These are phyloP conservation scores for Diabrotica balteata DNA, from an alignment of 2,888 invertebrate genomes.

Conservation along the genomic window DNA sequence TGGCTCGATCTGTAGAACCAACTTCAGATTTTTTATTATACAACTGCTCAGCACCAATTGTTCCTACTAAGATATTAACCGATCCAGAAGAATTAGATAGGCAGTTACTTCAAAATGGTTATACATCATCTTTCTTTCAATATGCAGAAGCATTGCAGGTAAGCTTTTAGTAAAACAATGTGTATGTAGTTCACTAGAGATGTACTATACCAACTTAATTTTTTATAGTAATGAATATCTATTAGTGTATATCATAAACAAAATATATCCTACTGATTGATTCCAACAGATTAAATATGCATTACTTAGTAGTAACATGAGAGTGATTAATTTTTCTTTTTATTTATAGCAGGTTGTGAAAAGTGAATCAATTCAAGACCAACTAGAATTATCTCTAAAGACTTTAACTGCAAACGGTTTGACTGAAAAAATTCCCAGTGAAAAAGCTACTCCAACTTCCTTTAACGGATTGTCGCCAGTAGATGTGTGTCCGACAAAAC, in stretches of 20 bases:
- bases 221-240: constrained; percentile 14
- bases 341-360: constrained; percentile 19
- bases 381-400: constrained; percentile 25
- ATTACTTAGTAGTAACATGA: neutral
- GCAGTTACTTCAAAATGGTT: constrained; percentile 81
- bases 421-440: constrained; percentile 17
- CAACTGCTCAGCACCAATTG: constrained; percentile 81
- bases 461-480: constrained; percentile 44
- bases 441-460: constrained; percentile 30
- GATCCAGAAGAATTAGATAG: constrained; percentile 90
- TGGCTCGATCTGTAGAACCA: constrained; percentile 92
- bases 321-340: too few relatives aligned
- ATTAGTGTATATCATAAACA: neutral
- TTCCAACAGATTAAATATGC: too few relatives aligned
- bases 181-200: too few relatives aligned
- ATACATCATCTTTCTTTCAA: constrained; percentile 57
- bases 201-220: too few relatives aligned
- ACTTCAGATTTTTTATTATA: constrained; percentile 75
- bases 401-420: constrained; percentile 15
- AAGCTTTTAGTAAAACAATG: too few relatives aligned
- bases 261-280: too few relatives aligned
- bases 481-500: constrained; percentile 40
- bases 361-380: constrained; percentile 28
- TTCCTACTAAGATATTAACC: constrained; percentile 89
- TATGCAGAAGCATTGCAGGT: constrained; percentile 38